Evolutionary conservation across 2,888 invertebrate species (phyloP).

Genomic region (Andrena minutula): DNA sequence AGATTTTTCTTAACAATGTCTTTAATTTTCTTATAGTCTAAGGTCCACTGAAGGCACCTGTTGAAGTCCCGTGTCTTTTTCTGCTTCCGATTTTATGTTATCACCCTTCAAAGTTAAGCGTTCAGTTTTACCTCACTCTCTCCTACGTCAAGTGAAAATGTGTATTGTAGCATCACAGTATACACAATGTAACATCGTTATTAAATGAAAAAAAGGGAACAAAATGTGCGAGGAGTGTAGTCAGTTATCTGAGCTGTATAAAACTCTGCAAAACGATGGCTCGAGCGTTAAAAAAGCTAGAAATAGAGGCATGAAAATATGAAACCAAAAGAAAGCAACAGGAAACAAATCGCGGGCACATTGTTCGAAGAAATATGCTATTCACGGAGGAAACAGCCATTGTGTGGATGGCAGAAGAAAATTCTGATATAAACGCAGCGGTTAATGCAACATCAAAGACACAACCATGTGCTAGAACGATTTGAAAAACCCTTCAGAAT

Average conservation of each 20-base stretch:
- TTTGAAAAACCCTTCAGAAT: constrained; percentile 21
- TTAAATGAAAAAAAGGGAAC: neutral
- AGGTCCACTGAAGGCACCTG: too few species aligned
- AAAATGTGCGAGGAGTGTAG: neutral
- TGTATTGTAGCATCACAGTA: too few species aligned
- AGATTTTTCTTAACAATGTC: too few species aligned
- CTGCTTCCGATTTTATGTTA: too few species aligned
- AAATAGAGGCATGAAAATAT: neutral
- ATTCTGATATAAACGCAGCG: constrained; percentile 7
- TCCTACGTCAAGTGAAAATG: too few species aligned
- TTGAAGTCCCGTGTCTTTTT: too few species aligned
- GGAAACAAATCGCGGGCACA: constrained; percentile 14
- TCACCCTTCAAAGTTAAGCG: too few species aligned
- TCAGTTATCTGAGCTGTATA: neutral
- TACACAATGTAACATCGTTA: neutral
- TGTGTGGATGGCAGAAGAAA: constrained; percentile 24
- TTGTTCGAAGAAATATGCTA: constrained; percentile 27
- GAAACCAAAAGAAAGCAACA: neutral
- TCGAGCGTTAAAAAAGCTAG: neutral
- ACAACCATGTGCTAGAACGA: constrained; percentile 11
- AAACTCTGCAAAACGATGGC: too few species aligned
- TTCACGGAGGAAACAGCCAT: constrained; percentile 22
- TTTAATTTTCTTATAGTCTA: too few species aligned
- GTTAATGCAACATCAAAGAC: constrained; percentile 39
- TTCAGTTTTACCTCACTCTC: too few species aligned